Evolutionary conservation across 2,888 invertebrate species (phyloP).

Genomic region (Aethes cnicana): DNA sequence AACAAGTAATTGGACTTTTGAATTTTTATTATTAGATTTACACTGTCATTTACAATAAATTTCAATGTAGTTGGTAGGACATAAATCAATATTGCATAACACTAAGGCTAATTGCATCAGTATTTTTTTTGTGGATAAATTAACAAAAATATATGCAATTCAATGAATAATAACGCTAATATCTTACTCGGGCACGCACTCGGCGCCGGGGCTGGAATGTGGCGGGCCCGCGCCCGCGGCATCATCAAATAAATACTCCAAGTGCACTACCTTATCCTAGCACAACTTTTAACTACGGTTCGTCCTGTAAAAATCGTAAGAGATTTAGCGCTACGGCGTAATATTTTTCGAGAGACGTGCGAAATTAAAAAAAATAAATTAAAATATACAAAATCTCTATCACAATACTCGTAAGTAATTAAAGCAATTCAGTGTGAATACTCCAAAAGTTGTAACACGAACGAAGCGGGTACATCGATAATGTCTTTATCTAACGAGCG

Average conservation of each 20-base stretch:
- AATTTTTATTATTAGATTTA: constrained; percentile 83
- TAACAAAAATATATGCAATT: constrained; percentile 81
- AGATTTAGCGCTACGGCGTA: constrained; percentile 73
- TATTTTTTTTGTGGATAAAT: constrained; percentile 80
- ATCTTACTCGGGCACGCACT: constrained; percentile 80
- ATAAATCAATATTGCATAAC: constrained; percentile 82
- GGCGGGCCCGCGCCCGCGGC: constrained; percentile 33
- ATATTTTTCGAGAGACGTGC: constrained; percentile 70
- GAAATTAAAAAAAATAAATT: constrained; percentile 82
- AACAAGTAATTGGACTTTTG: constrained; percentile 75
- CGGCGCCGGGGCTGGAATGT: constrained; percentile 45
- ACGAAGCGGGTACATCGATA: constrained; percentile 61
- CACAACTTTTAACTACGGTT: constrained; percentile 74
- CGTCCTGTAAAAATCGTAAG: constrained; percentile 68
- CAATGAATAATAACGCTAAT: constrained; percentile 81
- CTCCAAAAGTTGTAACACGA: constrained; percentile 77
- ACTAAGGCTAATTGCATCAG: constrained; percentile 82
- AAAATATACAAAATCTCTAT: constrained; percentile 83
- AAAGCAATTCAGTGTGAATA: constrained; percentile 82
- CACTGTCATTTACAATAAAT: constrained; percentile 83
- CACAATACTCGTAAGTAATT: constrained; percentile 83
- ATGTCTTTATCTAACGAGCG: constrained; percentile 42
- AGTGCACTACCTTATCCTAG: constrained; percentile 76
- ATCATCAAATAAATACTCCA: constrained; percentile 59
- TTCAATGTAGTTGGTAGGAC: constrained; percentile 82